Base-by-base conservation (phyloP, 2,113 vertebrate genomes). In the Puma concolor region DNA sequence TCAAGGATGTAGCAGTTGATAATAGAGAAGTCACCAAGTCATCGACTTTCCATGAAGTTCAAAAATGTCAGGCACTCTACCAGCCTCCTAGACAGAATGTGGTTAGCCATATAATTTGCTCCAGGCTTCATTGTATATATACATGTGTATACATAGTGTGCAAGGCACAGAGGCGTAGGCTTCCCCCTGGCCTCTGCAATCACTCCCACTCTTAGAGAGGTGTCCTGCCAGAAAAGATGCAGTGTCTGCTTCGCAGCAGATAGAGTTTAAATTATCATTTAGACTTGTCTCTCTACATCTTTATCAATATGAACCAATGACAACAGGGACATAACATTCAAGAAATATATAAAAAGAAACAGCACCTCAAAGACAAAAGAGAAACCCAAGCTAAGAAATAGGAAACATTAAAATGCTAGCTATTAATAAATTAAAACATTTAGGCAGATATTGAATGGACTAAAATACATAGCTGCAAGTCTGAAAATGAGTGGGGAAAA, bases 61-160 rank as follows among this genome's bases (percentile, higher is more conserved):
- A 3, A 69, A n/a, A 25, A 50, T 8, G 4, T 4, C n/a, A 54
- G 48, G 21, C 17, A 14, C 57, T 19, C 23, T 36, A 5, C 19
- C 15, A 15, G 6, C 11, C 10, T 54, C 87, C 67, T 79, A 31
- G 11, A 9, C 33, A 1, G 1, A 54, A 8, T 9, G 3, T 33
- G 38, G 14, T 13, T 19, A 17, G 11, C 36, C 1, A 11, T 4
- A 41, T 17, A 29, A 25, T 50, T 9, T 48, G 5, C 8, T 14
- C 8, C 5, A 31, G 27, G 11, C 63, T 54, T 60, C 38, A 50
- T 72, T 36, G 54, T 23, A 7, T 57, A 60, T 7, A 60, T 21
- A 57, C 1, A 27, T 44, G 44, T 52, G 2, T 9, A 2, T 13
- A 9, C 27, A 27, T 0, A 27, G 8, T 7, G 4, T 11, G 0